A percentile compares a stretch with the other conserved stretches of the same genome.
These are phyloP conservation scores for Micropoecilia bifurca DNA, from an alignment of 2,797 vertebrate species.

Conservation along the genomic window DNA sequence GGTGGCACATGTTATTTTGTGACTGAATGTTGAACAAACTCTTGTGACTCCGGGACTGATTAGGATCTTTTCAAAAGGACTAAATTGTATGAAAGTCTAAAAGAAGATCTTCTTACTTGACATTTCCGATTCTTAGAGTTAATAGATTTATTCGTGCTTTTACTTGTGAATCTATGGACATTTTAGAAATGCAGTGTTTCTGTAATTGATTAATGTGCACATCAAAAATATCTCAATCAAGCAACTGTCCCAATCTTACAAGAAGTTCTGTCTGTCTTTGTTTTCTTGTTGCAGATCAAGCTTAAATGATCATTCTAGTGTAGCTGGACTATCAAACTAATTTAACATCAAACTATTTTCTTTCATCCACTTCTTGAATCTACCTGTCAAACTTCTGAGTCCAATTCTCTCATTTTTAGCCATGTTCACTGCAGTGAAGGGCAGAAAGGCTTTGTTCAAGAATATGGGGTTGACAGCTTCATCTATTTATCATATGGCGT, in stretches of 20 bases:
- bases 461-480: conserved; percentile 54
- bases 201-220: conserved; percentile 7
- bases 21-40: background rate
- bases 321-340: background rate
- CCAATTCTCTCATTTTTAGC: conserved; percentile 40
- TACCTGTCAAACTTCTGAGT: background rate
- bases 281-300: conserved; percentile 4
- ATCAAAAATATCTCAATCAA: conserved; percentile 5
- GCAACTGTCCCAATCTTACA: background rate
- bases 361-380: conserved; percentile 16
- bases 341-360: conserved; percentile 7
- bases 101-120: background rate
- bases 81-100: background rate
- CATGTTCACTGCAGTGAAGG: conserved; percentile 34
- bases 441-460: conserved; percentile 30
- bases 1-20: background rate
- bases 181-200: conserved; percentile 1
- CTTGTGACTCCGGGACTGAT: background rate
- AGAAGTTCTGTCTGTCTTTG: conserved; percentile 1
- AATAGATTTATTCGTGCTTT: conserved; percentile 7
- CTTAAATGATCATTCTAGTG: conserved; percentile 14
- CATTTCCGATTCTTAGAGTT: conserved; percentile 5
- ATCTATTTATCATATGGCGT: conserved; percentile 61
- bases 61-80: background rate
- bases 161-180: background rate